A percentile compares a stretch with the other conserved stretches of the same genome.
These are phyloP conservation scores for Glossophaga mutica DNA, from an alignment of 2,797 vertebrate species.

Conservation along the genomic window DNA sequence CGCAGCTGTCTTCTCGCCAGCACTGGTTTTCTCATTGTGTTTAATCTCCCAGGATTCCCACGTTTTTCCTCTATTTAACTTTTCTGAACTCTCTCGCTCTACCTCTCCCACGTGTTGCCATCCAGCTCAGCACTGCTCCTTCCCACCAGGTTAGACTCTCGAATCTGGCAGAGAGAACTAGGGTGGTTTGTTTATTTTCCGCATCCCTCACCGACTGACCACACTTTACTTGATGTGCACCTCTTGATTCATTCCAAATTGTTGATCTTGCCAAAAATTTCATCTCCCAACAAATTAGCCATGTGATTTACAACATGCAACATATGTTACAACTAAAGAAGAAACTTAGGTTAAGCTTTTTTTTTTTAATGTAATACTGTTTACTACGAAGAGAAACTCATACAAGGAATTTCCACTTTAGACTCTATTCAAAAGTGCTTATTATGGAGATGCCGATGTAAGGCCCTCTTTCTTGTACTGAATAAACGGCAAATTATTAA, in stretches of 20 bases:
- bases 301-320: not conserved
- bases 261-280: not conserved
- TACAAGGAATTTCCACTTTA: not conserved
- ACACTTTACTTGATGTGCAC: not conserved
- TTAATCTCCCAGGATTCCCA: not conserved
- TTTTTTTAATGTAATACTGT: not conserved
- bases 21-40: not conserved
- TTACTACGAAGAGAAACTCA: not conserved
- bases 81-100: not conserved
- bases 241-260: not conserved
- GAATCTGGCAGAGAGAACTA: not conserved
- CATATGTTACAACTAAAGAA: not conserved
- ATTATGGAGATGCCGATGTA: not conserved
- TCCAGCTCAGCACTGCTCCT: not conserved
- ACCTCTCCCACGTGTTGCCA: not conserved
- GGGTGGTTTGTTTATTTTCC: not conserved
- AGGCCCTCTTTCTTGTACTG: not conserved
- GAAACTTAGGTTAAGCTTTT: not conserved
- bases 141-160: not conserved
- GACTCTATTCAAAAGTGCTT: not conserved
- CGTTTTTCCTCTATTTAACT: not conserved
- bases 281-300: not conserved
- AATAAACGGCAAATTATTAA: not conserved
- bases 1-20: not conserved
- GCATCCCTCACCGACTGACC: not conserved